A percentile compares a stretch with the other conserved stretches of the same genome.
Conservation (phyloP, 2,113 vertebrate species). For the Gobius niger region DNA sequence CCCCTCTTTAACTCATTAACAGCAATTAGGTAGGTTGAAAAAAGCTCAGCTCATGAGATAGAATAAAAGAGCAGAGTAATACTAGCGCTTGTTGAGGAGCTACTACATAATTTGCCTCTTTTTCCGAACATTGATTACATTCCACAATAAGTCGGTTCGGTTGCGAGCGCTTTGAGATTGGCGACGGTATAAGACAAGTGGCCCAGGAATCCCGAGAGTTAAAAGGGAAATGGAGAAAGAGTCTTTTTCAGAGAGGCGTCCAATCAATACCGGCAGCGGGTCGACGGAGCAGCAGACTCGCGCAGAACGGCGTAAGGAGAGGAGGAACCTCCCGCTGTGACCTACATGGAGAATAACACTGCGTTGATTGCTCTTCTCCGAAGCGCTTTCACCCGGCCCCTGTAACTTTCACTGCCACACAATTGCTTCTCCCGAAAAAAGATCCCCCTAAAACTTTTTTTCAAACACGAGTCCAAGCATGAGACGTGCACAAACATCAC, state of each 20-base stretch:
- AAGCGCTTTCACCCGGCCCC: conserved; percentile 27
- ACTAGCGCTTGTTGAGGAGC: no score
- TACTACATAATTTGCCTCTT: no score
- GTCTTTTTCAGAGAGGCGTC: neutral
- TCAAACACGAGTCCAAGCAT: conserved; percentile 7
- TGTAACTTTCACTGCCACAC: conserved; percentile 23
- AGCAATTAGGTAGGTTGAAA: no score
- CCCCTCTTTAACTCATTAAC: no score
- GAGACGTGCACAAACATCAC: neutral
- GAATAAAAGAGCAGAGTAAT: no score
- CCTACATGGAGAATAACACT: conserved; percentile 32
- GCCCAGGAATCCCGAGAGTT: neutral
- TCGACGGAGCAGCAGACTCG: conserved; percentile 3
- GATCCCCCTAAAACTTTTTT: conserved; percentile 21
- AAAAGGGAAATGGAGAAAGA: conserved; percentile 1
- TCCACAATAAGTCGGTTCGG: neutral
- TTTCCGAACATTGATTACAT: neutral
- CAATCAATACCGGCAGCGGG: conserved; percentile 4
- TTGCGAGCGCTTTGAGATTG: no score
- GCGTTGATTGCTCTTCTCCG: conserved; percentile 51
- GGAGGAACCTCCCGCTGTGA: conserved; percentile 44
- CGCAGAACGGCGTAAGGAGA: conserved; percentile 33
- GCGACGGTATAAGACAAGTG: neutral
- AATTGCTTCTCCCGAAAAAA: conserved; percentile 38
- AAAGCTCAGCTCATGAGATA: no score